phyloP scores from a whole-genome alignment of 92 coral and sea anemone species.

The Parazoanthus swiftii region DNA sequence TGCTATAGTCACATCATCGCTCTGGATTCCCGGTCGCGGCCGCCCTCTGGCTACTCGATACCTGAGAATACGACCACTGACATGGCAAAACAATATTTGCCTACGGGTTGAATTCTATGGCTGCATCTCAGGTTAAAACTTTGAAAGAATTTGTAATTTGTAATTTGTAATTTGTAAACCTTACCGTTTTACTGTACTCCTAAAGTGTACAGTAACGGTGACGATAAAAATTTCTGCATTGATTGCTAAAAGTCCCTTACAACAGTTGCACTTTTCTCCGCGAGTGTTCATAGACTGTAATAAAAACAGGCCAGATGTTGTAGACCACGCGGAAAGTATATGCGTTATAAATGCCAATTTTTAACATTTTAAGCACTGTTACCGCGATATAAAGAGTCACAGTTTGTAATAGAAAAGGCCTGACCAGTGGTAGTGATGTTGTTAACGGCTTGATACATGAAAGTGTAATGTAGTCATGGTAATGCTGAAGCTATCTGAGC shows the following conservation, averaged over 20 bases:
- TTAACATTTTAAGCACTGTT: background rate
- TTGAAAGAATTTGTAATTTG: background rate
- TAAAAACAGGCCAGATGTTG: too few species aligned
- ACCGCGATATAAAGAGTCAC: background rate
- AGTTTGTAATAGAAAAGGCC: background rate
- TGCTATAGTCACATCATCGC: constrained; percentile 44
- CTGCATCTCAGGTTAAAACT: constrained; percentile 63
- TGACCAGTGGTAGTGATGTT: background rate
- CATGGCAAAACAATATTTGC: constrained; percentile 69
- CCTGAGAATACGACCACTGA: constrained; percentile 61
- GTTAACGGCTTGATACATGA: background rate
- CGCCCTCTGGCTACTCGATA: constrained; percentile 63
- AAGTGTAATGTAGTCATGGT: background rate
- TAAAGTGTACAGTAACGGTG: background rate
- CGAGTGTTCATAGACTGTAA: background rate
- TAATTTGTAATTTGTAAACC: background rate
- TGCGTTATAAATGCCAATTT: background rate
- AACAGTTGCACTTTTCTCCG: background rate
- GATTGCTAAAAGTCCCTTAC: background rate
- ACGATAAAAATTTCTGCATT: background rate
- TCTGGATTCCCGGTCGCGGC: constrained; percentile 25
- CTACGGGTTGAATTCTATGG: constrained; percentile 74
- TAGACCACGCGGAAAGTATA: too few species aligned
- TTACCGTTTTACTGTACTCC: background rate
- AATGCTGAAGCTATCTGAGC: too few species aligned